phyloP scores from a whole-genome alignment of 2,113 vertebrate species.

The Gallinago jamesoni region DNA sequence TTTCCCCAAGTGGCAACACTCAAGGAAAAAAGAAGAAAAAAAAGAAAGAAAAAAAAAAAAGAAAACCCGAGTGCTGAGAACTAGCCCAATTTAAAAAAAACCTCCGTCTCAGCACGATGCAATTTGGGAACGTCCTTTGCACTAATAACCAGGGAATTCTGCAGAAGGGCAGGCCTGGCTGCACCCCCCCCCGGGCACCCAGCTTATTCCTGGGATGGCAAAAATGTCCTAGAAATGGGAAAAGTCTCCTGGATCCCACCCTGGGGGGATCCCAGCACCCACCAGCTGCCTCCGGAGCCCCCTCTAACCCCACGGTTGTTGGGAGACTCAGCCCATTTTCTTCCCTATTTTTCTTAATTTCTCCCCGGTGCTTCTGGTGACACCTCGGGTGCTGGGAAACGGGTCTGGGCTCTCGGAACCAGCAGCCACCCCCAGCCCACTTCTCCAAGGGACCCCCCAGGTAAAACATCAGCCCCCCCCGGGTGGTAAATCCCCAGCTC shows the following conservation, averaged over 20 bases:
- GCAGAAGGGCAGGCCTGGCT: not conserved
- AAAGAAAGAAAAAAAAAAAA: no score
- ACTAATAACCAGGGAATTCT: not conserved
- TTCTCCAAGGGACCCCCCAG: no score
- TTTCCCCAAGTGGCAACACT: not conserved
- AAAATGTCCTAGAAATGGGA: not conserved
- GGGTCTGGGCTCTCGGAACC: not conserved
- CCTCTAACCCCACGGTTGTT: no score
- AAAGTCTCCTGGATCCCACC: not conserved
- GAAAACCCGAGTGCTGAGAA: not conserved
- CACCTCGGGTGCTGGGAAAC: not conserved
- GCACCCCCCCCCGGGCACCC: no score
- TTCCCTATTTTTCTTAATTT: not conserved
- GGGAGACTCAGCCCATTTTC: no score
- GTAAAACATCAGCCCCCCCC: not conserved
- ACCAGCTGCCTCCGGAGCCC: no score
- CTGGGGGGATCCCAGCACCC: no score
- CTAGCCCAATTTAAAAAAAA: not conserved
- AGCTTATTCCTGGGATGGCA: not conserved
- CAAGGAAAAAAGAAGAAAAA: not conserved
- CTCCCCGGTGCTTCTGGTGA: not conserved
- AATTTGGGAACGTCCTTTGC: not conserved
- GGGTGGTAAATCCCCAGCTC: not conserved
- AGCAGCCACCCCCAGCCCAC: not conserved
- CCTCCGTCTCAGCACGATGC: not conserved